phyloP scores from a whole-genome alignment of 2,888 invertebrate species.

The Mantis religiosa region DNA sequence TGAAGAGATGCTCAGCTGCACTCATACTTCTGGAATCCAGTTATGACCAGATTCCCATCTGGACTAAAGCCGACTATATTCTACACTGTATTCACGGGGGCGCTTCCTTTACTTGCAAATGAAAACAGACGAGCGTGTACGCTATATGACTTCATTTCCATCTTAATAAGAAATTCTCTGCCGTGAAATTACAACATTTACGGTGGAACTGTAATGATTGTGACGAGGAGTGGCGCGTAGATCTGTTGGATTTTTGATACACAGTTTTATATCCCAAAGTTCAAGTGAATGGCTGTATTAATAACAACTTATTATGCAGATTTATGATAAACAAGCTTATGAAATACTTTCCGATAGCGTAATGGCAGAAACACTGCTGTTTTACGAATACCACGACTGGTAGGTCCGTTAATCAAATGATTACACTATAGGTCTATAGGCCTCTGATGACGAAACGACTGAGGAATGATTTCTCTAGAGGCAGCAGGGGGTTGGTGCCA shows the following conservation, averaged over 20 bases:
- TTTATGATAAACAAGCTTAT: no score
- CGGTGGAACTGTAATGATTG: not conserved
- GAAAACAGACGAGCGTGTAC: not conserved
- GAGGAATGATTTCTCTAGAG: no score
- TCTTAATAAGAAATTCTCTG: not conserved
- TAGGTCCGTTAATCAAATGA: no score
- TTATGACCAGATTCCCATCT: not conserved
- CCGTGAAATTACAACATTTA: not conserved
- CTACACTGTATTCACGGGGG: not conserved
- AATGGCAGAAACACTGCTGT: no score
- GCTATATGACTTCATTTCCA: not conserved
- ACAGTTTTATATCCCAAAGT: not conserved
- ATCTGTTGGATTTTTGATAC: not conserved
- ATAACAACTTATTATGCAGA: no score
- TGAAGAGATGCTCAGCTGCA: not conserved
- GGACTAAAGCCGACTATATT: not conserved
- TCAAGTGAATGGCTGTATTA: no score
- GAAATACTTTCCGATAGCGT: no score
- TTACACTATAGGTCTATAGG: no score
- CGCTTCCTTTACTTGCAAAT: not conserved
- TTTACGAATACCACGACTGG: no score
- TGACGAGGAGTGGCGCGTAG: not conserved
- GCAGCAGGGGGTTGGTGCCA: no score
- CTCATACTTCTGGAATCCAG: not conserved
- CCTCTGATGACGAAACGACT: no score